phyloP scores from a whole-genome alignment of 2,113 vertebrate species.

The Lathamus discolor region DNA sequence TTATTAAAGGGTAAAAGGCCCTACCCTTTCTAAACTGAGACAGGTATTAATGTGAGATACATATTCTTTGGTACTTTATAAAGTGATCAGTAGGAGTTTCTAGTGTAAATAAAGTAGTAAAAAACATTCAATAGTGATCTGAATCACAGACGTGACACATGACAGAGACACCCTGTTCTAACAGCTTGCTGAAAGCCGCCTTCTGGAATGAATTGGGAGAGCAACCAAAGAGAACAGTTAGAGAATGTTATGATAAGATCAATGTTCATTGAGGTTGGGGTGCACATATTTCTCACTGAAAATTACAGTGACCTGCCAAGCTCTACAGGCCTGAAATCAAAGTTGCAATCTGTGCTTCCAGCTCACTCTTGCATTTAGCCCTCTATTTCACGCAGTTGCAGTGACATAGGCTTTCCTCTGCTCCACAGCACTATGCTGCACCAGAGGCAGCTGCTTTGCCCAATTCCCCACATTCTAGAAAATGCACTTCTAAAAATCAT shows the following conservation, averaged over 20 bases:
- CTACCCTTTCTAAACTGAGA: background rate
- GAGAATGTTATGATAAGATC: constrained; percentile 29
- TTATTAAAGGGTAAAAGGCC: background rate
- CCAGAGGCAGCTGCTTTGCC: background rate
- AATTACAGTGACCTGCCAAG: constrained; percentile 21
- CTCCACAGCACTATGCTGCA: background rate
- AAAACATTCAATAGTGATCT: background rate
- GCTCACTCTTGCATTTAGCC: background rate
- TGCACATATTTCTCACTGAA: constrained; percentile 28
- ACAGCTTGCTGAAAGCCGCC: background rate
- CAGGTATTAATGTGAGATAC: background rate
- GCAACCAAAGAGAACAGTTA: constrained; percentile 38
- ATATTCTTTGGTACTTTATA: background rate
- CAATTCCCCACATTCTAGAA: accelerated
- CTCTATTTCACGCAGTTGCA: background rate
- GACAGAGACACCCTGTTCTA: background rate
- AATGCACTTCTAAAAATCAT: background rate
- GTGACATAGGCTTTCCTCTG: background rate
- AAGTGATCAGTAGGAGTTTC: background rate
- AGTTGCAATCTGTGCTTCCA: background rate
- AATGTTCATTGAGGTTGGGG: constrained; percentile 4
- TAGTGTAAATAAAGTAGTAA: background rate
- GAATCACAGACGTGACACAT: background rate
- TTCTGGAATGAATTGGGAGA: background rate
- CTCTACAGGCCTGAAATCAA: background rate